Conservation (phyloP, 37 sponge, comb jelly and placozoan species). For the Lycopodina hypogea region DNA sequence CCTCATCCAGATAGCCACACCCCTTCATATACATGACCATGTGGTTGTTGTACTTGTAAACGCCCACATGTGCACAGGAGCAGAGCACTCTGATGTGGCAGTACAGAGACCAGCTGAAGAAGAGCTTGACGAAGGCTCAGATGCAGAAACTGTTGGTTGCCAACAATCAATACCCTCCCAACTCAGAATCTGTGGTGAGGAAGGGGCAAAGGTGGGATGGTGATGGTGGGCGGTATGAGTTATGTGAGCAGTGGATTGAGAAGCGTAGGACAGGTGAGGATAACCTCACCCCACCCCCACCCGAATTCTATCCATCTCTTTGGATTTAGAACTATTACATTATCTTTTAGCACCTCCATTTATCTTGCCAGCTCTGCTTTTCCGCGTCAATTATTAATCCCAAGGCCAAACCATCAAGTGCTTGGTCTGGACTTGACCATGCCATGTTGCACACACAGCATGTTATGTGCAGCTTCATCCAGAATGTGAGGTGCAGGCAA, state of each 20-base stretch:
- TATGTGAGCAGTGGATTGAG: not conserved
- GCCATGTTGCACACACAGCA: no score
- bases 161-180: conserved; percentile 71
- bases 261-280: not conserved
- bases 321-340: no score
- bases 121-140: conserved; percentile 22
- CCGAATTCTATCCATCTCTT: no score
- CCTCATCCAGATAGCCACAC: not conserved
- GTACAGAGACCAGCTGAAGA: conserved; percentile 58
- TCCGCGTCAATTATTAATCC: no score
- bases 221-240: not conserved
- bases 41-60: not conserved
- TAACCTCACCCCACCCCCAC: no score
- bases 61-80: conserved; percentile 60
- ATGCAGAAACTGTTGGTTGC: conserved; percentile 59
- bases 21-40: conserved; percentile 7
- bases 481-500: no score
- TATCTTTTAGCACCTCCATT: no score
- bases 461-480: no score
- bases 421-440: no score
- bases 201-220: no score
- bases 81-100: conserved; percentile 83
- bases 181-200: conserved; percentile 71
- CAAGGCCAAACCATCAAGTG: no score
- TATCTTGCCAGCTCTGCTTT: no score